Conservation (phyloP, 2,888 invertebrate species). For the Hydroisotoma schaefferi region DNA sequence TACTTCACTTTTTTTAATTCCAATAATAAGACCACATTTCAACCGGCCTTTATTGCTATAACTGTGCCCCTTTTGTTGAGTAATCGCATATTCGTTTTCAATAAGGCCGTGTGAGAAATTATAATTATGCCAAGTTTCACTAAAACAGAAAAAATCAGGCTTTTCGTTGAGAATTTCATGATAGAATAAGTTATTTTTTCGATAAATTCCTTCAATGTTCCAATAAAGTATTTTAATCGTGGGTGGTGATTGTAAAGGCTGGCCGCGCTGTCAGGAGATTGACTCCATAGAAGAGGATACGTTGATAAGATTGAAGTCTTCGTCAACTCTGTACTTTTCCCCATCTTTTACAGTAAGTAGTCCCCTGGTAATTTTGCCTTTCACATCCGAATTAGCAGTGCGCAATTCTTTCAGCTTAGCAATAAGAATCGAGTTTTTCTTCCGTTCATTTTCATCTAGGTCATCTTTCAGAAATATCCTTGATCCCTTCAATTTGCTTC, state of each 20-base stretch:
- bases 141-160: constrained; percentile 4
- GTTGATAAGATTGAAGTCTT: background rate
- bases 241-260: background rate
- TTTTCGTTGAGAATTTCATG: background rate
- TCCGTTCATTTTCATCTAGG: background rate
- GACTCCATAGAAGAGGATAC: background rate
- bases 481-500: background rate
- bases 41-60: background rate
- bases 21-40: background rate
- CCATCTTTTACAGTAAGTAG: background rate
- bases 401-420: background rate
- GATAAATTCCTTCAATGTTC: constrained; percentile 10
- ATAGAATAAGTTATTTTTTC: constrained; percentile 1
- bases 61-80: background rate
- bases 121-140: constrained; percentile 8
- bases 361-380: background rate
- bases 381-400: background rate
- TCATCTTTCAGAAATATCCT: background rate
- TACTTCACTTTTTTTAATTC: background rate
- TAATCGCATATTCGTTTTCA: background rate
- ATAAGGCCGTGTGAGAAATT: background rate
- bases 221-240: constrained; percentile 8
- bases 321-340: background rate
- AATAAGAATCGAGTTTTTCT: background rate
- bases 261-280: background rate